Evolutionary conservation across 1,140 invertebrate species (phyloP).

Genomic region (Aphis gossypii): DNA sequence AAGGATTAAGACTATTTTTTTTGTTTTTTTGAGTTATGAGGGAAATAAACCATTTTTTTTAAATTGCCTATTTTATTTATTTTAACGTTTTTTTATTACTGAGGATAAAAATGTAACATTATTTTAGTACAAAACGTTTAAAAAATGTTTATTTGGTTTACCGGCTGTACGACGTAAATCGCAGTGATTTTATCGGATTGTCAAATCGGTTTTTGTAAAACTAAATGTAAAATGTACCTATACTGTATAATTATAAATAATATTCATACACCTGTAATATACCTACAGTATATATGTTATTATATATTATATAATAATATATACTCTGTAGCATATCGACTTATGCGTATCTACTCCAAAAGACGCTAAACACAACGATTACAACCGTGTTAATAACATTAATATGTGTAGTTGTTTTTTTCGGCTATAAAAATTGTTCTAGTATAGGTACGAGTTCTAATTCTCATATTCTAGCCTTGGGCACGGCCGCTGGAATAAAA

Average conservation of each 20-base stretch:
- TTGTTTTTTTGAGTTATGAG: no score
- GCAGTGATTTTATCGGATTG: background rate
- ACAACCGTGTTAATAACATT: slow-evolving; percentile 40
- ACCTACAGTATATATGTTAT: background rate
- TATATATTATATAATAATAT: background rate
- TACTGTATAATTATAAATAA: slow-evolving; percentile 9
- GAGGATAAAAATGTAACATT: background rate
- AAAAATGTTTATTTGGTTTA: background rate
- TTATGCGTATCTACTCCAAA: background rate
- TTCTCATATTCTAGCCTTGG: background rate
- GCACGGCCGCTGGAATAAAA: background rate
- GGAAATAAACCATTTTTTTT: no score
- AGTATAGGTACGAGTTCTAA: background rate
- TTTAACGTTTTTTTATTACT: no score
- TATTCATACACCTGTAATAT: background rate
- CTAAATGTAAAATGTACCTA: background rate
- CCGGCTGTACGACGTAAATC: background rate
- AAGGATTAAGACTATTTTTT: no score
- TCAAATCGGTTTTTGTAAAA: slow-evolving; percentile 13
- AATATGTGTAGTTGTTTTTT: slow-evolving; percentile 21
- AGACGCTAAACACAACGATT: slow-evolving; percentile 11
- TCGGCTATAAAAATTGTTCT: background rate
- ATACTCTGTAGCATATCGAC: background rate
- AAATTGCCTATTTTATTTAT: no score
- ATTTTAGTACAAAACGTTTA: background rate